These are phyloP conservation scores for Erebia ligea DNA, from an alignment of 2,888 invertebrate species.

Conservation along the genomic window DNA sequence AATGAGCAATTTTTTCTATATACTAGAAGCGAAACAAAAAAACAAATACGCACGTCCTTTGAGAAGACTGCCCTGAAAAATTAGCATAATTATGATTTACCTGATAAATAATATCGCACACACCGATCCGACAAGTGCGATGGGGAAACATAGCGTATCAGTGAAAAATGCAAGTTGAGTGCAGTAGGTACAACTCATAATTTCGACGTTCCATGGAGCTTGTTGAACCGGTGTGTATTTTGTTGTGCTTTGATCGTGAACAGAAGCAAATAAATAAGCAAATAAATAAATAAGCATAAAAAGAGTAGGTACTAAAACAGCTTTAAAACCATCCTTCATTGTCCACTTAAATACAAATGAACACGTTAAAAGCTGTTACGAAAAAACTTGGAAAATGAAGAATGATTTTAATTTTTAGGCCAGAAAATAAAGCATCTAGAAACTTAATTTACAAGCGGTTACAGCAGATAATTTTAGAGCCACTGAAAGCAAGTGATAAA, in stretches of 20 bases:
- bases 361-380: constrained; percentile 50
- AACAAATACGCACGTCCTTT: constrained; percentile 46
- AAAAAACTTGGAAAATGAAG: constrained; percentile 63
- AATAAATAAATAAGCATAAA: background rate
- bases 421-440: constrained; percentile 15
- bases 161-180: too few relatives aligned
- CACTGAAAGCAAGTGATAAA: constrained; percentile 18
- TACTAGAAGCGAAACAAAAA: constrained; percentile 29
- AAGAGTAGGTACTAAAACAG: constrained; percentile 12
- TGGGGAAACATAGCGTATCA: too few relatives aligned
- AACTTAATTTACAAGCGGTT: background rate
- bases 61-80: constrained; percentile 58
- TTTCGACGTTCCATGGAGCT: too few relatives aligned
- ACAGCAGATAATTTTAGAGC: background rate
- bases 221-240: background rate
- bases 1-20: constrained; percentile 4
- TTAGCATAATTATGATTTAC: constrained; percentile 20
- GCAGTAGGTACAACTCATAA: too few relatives aligned
- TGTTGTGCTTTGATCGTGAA: background rate
- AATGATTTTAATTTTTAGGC: constrained; percentile 49
- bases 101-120: background rate
- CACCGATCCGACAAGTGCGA: background rate
- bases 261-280: constrained; percentile 30
- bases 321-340: constrained; percentile 65
- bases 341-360: constrained; percentile 69